Evolutionary conservation across 2,797 vertebrate species (phyloP), one percentile per base, ranked within the genome.

Genomic region (Halcyon chelicuti): DNA sequence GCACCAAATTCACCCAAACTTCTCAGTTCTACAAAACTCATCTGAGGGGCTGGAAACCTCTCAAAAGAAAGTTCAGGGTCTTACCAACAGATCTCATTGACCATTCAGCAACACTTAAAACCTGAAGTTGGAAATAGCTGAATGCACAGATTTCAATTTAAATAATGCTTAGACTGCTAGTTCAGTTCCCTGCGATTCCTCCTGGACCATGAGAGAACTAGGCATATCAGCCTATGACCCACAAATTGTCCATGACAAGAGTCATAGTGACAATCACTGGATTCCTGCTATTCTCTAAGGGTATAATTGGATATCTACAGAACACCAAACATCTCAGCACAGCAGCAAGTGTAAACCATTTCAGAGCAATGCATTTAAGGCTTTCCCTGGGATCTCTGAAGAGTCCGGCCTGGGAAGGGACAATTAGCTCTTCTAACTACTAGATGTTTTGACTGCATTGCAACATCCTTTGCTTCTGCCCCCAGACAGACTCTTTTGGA

Each of bases 261-360:
- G 16, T 35, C 62, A 21, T 13, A 17, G 21, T 46, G 26, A 63
- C 37, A 51, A 7, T 10, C 31, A 65, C 63, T 42, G 49, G 26
- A 18, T 60, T 84, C 40, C 70, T 19, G 28, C 47, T 20, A 13
- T 9, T 92, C 51, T 22, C 28, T 3, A 2, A 68, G 28, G 17
- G 26, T 4, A 33, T 23, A 8, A 15, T 1, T 18, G 10, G 58
- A 57, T 31, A 37, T 18, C 58, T 11, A 4, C 0, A 0, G 23
- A 37, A 58, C 12, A 49, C 10, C 9, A 74, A 37, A 10, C 7
- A 7, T 33, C 70, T 67, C 77, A 57, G 25, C 29, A 77, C 17
- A 44, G 7, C 40, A 72, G 40, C 40, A 90, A 66, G 25, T 16
- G 12, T 13, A 80, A 90, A 86, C 8, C 2, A 42, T 66, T 81